These are phyloP conservation scores for Xanthorhoe designata DNA, from an alignment of 2,888 invertebrate species.

Conservation along the genomic window DNA sequence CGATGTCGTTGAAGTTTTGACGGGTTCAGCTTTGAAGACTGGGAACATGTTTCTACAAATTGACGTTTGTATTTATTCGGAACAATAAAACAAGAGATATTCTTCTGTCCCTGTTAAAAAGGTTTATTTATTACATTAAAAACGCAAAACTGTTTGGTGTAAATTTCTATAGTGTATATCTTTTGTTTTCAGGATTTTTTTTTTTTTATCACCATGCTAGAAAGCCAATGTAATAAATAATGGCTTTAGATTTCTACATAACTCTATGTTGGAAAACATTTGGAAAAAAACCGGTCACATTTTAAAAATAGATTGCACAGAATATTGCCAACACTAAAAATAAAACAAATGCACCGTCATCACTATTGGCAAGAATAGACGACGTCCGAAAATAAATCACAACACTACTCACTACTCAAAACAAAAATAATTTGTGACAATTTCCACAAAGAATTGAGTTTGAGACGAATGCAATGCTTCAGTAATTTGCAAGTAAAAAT, in stretches of 20 bases:
- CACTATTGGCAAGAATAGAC: conserved; percentile 31
- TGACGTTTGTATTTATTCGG: conserved; percentile 10
- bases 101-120: not conserved
- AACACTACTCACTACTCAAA: conserved; percentile 1
- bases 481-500: no score
- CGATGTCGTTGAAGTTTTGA: conserved; percentile 14
- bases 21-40: conserved; percentile 5
- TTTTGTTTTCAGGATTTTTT: no score
- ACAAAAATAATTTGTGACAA: not conserved
- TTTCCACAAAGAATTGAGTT: not conserved
- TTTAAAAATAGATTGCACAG: conserved; percentile 1
- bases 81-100: conserved; percentile 5
- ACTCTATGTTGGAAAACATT: no score
- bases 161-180: no score
- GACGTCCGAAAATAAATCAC: conserved; percentile 16
- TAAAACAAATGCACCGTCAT: conserved; percentile 38
- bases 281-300: not conserved
- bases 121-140: not conserved
- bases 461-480: no score
- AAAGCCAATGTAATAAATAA: no score
- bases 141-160: not conserved
- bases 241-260: no score
- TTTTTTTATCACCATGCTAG: no score
- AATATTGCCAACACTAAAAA: conserved; percentile 17
- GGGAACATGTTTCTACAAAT: conserved; percentile 9